Conservation (phyloP, 2,888 invertebrate species). For the Caenorhabditis drosophilae region DNA sequence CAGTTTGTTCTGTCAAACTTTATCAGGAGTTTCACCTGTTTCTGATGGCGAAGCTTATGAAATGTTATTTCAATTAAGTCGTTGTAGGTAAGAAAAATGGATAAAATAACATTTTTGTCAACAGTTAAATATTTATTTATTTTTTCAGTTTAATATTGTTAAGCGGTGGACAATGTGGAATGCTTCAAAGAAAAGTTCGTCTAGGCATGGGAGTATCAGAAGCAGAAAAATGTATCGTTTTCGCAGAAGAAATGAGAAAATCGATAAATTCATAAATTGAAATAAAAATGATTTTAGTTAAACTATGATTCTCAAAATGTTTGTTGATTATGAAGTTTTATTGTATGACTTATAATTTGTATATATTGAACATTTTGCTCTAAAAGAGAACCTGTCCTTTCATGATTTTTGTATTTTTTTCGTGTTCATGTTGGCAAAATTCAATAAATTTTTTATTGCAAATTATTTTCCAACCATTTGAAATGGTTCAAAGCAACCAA, state of each 20-base stretch:
- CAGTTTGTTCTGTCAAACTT: slow-evolving; percentile 22
- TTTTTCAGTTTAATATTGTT: slow-evolving; percentile 5
- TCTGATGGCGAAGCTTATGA: slow-evolving; percentile 15
- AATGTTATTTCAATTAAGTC: slow-evolving; percentile 18
- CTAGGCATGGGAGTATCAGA: slow-evolving; percentile 42
- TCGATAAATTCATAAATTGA: slow-evolving; percentile 6
- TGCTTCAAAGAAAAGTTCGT: slow-evolving; percentile 19
- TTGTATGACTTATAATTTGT: too few species aligned
- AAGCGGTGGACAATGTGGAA: background rate
- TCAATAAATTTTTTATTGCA: too few species aligned
- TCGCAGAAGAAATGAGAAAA: background rate
- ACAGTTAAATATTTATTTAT: background rate
- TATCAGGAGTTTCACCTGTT: slow-evolving; percentile 23
- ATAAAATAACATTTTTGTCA: background rate
- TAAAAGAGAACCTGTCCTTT: too few species aligned
- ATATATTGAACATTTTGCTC: too few species aligned
- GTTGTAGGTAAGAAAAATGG: slow-evolving; percentile 7
- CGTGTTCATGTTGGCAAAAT: too few species aligned
- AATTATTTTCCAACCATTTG: too few species aligned
- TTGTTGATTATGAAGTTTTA: too few species aligned
- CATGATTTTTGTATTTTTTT: too few species aligned
- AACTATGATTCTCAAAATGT: too few species aligned
- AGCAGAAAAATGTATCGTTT: slow-evolving; percentile 37
- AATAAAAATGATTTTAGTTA: too few species aligned
- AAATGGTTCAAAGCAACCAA: too few species aligned